Conservation (phyloP, 2,797 vertebrate species). For the Falco biarmicus region DNA sequence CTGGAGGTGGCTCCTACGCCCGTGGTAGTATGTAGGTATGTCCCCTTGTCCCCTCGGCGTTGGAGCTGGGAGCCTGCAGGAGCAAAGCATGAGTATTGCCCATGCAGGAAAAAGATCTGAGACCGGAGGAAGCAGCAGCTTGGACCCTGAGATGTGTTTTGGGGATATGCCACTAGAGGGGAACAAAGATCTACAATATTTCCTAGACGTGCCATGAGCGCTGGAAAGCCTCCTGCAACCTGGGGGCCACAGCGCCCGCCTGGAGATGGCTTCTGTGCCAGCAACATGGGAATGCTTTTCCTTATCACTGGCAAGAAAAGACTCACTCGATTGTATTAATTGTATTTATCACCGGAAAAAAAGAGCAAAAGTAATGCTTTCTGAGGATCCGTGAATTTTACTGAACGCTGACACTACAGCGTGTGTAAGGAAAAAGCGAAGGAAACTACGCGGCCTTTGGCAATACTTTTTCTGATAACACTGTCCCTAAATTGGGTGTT, state of each 20-base stretch:
- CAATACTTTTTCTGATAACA: background rate
- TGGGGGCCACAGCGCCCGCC: background rate
- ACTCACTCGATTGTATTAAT: background rate
- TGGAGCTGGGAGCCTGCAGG: background rate
- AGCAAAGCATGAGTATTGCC: background rate
- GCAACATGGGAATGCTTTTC: background rate
- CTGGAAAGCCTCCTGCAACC: background rate
- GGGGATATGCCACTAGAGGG: conserved; percentile 49
- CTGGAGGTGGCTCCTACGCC: background rate
- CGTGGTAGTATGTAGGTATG: accelerated
- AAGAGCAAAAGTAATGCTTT: background rate
- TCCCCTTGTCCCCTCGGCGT: background rate
- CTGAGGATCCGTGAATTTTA: background rate
- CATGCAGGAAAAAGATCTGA: background rate
- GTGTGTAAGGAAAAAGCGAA: background rate
- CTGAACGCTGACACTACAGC: background rate
- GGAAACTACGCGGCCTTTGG: background rate
- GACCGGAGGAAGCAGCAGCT: background rate
- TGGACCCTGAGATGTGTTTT: background rate
- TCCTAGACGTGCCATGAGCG: accelerated
- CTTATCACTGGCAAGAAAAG: background rate
- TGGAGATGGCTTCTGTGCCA: background rate
- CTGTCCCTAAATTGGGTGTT: background rate
- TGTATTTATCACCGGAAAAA: background rate
- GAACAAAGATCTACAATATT: conserved; percentile 11